Percentiles rank a stretch among this genome's conserved stretches.
Conservation (phyloP, 2,797 vertebrate species). For the Chaunax sp. region DNA sequence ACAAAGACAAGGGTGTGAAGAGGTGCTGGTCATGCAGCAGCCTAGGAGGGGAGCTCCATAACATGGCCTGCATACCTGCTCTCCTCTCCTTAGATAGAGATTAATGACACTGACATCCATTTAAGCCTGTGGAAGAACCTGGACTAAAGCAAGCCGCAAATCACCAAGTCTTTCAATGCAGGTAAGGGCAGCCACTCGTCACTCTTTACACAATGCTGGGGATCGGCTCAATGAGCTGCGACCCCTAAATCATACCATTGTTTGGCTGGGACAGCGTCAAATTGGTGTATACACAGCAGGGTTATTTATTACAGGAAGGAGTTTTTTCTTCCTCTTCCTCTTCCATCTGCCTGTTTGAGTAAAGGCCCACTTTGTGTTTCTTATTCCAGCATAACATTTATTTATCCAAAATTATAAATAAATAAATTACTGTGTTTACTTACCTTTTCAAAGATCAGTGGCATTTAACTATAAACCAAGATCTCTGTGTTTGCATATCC, state of each 20-base stretch:
- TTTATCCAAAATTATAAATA: too few relatives aligned
- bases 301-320: too few relatives aligned
- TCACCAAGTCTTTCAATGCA: constrained; percentile 36
- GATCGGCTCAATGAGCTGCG: constrained; percentile 37
- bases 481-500: too few relatives aligned
- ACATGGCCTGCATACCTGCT: constrained; percentile 34
- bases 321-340: too few relatives aligned
- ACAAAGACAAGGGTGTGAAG: constrained; percentile 35
- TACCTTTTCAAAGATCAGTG: too few relatives aligned
- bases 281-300: background rate
- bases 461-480: too few relatives aligned
- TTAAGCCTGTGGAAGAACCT: constrained; percentile 29
- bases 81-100: constrained; percentile 59
- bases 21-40: constrained; percentile 43
- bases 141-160: constrained; percentile 33
- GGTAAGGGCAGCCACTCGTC: constrained; percentile 24
- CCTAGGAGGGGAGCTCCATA: constrained; percentile 13
- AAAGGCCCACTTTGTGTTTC: too few relatives aligned
- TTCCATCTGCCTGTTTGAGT: too few relatives aligned
- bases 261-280: background rate
- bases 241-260: constrained; percentile 25
- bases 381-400: too few relatives aligned
- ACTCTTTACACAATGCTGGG: constrained; percentile 33
- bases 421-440: too few relatives aligned
- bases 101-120: constrained; percentile 53